phyloP scores from a whole-genome alignment of 2,113 vertebrate genomes.

The Athene noctua region DNA sequence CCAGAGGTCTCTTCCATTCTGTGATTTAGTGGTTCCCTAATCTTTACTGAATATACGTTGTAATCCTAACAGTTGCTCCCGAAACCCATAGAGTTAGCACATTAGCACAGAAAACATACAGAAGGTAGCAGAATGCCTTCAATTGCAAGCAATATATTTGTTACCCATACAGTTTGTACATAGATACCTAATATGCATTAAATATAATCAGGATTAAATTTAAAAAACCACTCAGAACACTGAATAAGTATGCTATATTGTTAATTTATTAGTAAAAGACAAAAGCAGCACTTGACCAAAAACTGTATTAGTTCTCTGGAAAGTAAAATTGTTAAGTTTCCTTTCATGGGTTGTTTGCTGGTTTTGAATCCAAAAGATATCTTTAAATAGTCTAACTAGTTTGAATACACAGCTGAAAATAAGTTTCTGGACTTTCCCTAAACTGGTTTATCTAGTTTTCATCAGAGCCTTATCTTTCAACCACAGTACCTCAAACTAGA shows the following conservation, averaged over 20 bases:
- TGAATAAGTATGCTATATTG: not conserved
- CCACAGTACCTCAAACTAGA: not conserved
- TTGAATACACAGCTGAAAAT: not conserved
- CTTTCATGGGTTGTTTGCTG: not conserved
- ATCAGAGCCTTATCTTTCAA: not conserved
- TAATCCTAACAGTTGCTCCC: not conserved
- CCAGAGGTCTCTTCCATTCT: not conserved
- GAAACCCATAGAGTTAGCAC: not conserved
- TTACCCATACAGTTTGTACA: not conserved
- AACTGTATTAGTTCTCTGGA: not conserved
- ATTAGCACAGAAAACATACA: not conserved
- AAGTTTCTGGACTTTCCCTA: not conserved
- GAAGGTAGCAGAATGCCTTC: not conserved
- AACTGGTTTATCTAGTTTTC: slow-evolving; percentile 5
- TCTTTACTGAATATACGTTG: not conserved
- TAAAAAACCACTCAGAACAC: not conserved
- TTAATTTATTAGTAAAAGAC: not conserved
- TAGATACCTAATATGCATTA: not conserved
- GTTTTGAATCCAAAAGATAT: not conserved
- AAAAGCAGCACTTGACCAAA: not conserved
- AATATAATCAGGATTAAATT: not conserved
- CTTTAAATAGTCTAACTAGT: not conserved
- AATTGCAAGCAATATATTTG: not conserved
- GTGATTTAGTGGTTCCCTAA: not conserved
- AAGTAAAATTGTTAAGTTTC: not conserved